phyloP scores from a whole-genome alignment of 2,888 invertebrate genomes.

The Netelia inedita region DNA sequence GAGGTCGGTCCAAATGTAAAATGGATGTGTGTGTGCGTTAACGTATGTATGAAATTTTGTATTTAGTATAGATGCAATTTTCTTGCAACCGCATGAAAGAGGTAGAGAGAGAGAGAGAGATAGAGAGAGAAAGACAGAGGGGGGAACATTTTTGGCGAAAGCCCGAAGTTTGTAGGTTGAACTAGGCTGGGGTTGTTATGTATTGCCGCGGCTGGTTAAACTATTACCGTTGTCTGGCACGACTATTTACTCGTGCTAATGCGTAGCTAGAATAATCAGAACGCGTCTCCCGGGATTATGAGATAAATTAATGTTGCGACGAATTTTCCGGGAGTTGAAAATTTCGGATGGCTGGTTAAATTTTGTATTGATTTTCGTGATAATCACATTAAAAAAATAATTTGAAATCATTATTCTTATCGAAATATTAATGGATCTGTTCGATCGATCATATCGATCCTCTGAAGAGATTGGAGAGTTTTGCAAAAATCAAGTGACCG shows the following conservation, averaged over 20 bases:
- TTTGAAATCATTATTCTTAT: too few species aligned
- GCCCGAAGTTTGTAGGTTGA: conserved; percentile 29
- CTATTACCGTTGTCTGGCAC: conserved; percentile 22
- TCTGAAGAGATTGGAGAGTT: too few species aligned
- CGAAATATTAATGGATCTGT: too few species aligned
- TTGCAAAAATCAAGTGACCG: too few species aligned
- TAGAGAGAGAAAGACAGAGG: not conserved
- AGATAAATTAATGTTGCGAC: conserved; percentile 1
- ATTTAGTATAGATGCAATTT: conserved; percentile 43
- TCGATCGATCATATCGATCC: too few species aligned
- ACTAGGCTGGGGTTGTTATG: not conserved
- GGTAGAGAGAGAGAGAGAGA: not conserved
- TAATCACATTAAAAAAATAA: too few species aligned
- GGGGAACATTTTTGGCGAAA: conserved; percentile 9
- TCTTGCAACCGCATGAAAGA: conserved; percentile 20
- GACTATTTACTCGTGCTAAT: conserved; percentile 26
- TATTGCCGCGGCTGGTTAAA: conserved; percentile 21
- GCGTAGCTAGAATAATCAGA: not conserved
- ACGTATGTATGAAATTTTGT: conserved; percentile 11
- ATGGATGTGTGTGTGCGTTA: not conserved
- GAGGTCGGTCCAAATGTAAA: conserved; percentile 48
- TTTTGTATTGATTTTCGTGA: too few species aligned
- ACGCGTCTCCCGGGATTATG: not conserved
- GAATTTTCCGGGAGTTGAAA: not conserved
- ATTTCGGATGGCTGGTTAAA: too few species aligned